Conservation (phyloP, 2,797 vertebrate genomes). For the Pangasius sanitwongsei region DNA sequence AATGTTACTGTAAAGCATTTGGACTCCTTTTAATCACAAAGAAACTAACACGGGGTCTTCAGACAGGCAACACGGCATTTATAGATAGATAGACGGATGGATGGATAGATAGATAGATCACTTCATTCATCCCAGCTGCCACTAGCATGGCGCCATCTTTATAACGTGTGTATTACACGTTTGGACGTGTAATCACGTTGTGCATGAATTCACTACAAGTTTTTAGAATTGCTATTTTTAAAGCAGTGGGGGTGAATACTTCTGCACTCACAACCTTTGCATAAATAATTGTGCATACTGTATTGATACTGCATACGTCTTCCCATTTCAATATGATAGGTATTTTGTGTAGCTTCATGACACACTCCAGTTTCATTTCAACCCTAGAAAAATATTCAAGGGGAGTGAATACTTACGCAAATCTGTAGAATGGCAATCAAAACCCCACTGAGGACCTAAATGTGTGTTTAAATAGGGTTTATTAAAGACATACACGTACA, state of each 20-base stretch:
- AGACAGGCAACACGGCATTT: neutral
- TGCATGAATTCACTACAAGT: neutral
- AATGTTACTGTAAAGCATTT: conserved; percentile 59
- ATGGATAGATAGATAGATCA: no score
- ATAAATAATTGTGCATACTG: neutral
- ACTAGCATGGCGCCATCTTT: no score
- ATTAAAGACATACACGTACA: neutral
- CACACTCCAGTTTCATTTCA: neutral
- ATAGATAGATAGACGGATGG: no score
- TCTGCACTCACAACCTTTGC: neutral
- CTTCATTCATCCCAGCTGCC: no score
- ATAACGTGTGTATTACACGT: neutral
- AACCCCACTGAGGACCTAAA: neutral
- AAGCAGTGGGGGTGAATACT: neutral
- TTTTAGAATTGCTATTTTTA: neutral
- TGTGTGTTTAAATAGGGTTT: neutral
- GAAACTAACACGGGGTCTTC: neutral
- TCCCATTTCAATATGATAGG: no score
- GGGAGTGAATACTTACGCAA: neutral
- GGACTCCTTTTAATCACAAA: conserved; percentile 20
- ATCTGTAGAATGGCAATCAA: neutral
- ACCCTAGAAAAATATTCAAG: neutral
- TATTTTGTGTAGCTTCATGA: neutral
- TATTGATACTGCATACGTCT: no score
- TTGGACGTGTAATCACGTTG: neutral